A percentile compares a stretch with the other conserved stretches of the same genome.
These are phyloP conservation scores for Drosophila saltans DNA, from an alignment of 1,140 invertebrate genomes.

Conservation along the genomic window DNA sequence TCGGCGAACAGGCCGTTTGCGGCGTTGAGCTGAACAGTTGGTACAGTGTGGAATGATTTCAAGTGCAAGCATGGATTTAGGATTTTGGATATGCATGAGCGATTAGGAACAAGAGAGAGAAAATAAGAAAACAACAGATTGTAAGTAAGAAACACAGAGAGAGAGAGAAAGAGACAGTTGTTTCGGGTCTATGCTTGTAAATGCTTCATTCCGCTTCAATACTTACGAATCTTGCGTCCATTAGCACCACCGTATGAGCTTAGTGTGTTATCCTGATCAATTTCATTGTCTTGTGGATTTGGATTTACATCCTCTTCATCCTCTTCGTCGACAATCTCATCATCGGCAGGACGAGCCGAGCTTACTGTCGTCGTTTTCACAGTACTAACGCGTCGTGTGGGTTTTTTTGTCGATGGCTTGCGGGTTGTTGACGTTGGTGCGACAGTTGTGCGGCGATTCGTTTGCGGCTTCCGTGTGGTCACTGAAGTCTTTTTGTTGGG, in stretches of 20 bases:
- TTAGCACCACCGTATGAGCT: conserved; percentile 63
- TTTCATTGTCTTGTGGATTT: conserved; percentile 81
- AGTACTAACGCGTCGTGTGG: conserved; percentile 62
- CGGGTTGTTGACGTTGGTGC: conserved; percentile 56
- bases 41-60: conserved; percentile 17
- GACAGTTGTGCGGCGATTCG: conserved; percentile 51
- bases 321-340: conserved; percentile 77
- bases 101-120: conserved; percentile 64
- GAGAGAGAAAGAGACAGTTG: conserved; percentile 73
- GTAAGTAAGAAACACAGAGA: conserved; percentile 43
- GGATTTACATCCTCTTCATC: conserved; percentile 85
- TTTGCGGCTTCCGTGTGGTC: conserved; percentile 61
- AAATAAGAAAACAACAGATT: conserved; percentile 44
- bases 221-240: conserved; percentile 86
- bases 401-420: conserved; percentile 84
- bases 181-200: conserved; percentile 66
- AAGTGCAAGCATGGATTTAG: conserved; percentile 28
- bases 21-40: conserved; percentile 59
- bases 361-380: conserved; percentile 53
- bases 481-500: conserved; percentile 80
- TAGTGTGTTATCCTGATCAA: conserved; percentile 85
- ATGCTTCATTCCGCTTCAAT: conserved; percentile 58
- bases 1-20: conserved; percentile 50
- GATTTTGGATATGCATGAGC: conserved; percentile 44
- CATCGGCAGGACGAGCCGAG: conserved; percentile 49